phyloP scores from a whole-genome alignment of 92 coral and sea anemone genomes.

The Scolanthus callimorphus region DNA sequence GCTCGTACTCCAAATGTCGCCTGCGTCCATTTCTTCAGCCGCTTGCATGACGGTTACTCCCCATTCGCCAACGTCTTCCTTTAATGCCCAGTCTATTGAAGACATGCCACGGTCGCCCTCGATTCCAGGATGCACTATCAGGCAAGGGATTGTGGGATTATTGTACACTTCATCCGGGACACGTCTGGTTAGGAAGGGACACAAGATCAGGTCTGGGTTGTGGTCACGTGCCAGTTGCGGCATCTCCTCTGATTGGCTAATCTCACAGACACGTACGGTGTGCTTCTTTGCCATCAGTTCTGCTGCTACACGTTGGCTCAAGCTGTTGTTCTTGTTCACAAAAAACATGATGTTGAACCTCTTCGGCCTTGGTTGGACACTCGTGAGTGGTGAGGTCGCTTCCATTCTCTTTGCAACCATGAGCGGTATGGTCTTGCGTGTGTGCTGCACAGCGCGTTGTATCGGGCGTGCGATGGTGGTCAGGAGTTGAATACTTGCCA shows the following conservation, averaged over 20 bases:
- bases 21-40: constrained; percentile 69
- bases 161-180: constrained; percentile 61
- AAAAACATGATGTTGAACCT: constrained; percentile 49
- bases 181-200: constrained; percentile 70
- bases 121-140: constrained; percentile 84
- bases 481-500: too few relatives aligned
- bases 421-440: too few relatives aligned
- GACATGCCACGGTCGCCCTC: constrained; percentile 78
- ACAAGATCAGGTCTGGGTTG: constrained; percentile 57
- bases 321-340: constrained; percentile 69
- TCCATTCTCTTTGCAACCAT: too few relatives aligned
- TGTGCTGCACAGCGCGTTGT: too few relatives aligned
- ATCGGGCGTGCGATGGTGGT: too few relatives aligned
- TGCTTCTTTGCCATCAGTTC: constrained; percentile 55
- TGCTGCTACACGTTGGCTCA: constrained; percentile 69
- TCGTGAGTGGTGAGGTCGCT: too few relatives aligned
- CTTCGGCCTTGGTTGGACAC: too few relatives aligned
- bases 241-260: constrained; percentile 52
- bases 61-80: constrained; percentile 53
- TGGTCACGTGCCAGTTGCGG: constrained; percentile 7
- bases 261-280: constrained; percentile 46
- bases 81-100: constrained; percentile 76
- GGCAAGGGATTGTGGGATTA: constrained; percentile 51
- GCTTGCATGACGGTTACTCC: constrained; percentile 74
- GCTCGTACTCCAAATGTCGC: constrained; percentile 71